phyloP scores from a whole-genome alignment of 2,797 vertebrate genomes.

The Scolopax bukidnonensis region DNA sequence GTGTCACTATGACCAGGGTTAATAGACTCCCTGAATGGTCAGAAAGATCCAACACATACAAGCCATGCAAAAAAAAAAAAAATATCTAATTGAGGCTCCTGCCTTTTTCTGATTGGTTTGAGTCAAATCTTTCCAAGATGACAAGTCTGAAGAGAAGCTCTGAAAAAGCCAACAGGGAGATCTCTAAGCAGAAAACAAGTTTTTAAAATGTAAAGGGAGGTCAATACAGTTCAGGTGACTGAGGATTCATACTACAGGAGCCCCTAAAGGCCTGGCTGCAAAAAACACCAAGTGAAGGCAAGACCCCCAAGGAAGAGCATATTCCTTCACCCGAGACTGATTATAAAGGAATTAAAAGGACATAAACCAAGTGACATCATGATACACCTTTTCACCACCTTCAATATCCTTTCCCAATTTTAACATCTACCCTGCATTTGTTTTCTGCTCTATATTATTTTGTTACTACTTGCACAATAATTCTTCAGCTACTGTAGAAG shows the following conservation, averaged over 20 bases:
- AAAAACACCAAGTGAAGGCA: neutral
- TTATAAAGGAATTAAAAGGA: neutral
- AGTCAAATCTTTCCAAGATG: neutral
- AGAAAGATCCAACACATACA: fast-evolving
- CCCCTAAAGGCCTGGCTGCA: neutral
- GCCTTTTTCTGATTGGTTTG: neutral
- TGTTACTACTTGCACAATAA: neutral
- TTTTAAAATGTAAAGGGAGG: neutral
- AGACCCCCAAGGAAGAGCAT: neutral
- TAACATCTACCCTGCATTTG: neutral
- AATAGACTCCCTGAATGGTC: neutral
- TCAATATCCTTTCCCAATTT: neutral
- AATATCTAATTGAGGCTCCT: neutral
- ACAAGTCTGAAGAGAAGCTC: neutral
- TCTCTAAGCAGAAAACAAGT: neutral
- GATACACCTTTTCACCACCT: neutral
- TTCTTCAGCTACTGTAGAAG: neutral
- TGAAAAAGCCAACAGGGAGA: neutral
- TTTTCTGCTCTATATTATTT: neutral
- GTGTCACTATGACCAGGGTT: neutral
- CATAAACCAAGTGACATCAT: neutral
- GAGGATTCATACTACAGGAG: neutral
- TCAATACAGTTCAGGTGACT: neutral
- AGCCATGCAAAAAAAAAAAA: neutral
- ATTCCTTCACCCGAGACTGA: neutral